Conservation (phyloP, 2,797 vertebrate species). For the Phoeniculus purpureus region DNA sequence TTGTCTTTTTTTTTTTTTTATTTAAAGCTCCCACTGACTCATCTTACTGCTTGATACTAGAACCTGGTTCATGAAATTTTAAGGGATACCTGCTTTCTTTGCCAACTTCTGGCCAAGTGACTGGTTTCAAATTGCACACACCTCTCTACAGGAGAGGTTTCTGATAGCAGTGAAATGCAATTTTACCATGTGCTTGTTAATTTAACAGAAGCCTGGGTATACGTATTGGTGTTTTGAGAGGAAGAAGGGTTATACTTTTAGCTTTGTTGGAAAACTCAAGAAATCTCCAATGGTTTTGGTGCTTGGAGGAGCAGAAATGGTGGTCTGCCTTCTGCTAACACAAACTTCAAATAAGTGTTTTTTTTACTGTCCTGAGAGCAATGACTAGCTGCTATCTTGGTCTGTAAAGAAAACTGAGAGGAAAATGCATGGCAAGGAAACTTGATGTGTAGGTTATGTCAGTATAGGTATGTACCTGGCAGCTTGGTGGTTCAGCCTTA, state of each 20-base stretch:
- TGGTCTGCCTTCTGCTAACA: background rate
- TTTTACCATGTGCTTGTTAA: background rate
- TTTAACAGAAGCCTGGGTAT: background rate
- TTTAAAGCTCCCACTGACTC: background rate
- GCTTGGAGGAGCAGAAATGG: background rate
- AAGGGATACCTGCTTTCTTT: background rate
- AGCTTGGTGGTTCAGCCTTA: background rate
- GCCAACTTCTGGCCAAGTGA: background rate
- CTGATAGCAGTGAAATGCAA: background rate
- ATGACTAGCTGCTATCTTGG: background rate
- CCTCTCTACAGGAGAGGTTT: background rate
- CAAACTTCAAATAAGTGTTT: background rate
- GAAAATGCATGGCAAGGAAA: background rate
- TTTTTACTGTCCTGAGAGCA: background rate
- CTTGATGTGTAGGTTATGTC: rapidly evolving
- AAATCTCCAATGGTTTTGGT: background rate
- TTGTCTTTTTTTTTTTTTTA: background rate
- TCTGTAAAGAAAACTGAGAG: background rate
- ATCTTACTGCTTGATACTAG: background rate
- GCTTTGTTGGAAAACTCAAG: background rate
- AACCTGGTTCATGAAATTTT: background rate
- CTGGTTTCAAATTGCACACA: background rate
- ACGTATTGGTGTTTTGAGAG: background rate
- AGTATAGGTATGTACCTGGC: background rate
- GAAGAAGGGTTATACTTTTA: background rate